Evolutionary conservation across 2,888 invertebrate species (phyloP).

Genomic region (Ophion ventricosus): DNA sequence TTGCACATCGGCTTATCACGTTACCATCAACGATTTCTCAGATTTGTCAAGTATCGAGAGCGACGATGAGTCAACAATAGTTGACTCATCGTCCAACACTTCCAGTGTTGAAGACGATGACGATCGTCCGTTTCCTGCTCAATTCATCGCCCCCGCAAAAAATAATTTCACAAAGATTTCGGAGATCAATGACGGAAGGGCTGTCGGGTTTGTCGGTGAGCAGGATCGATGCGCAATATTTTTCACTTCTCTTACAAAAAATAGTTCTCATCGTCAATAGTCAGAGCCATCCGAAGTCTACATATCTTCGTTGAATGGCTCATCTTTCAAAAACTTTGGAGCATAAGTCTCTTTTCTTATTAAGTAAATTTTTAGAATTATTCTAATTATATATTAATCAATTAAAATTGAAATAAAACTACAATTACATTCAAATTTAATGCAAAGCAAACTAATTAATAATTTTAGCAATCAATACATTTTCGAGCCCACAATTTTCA

Average conservation of each 20-base stretch:
- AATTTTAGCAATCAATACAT: not conserved
- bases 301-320: not conserved
- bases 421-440: too few relatives aligned
- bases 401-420: too few relatives aligned
- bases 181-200: not conserved
- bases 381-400: too few relatives aligned
- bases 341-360: too few relatives aligned
- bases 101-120: not conserved
- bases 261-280: not conserved
- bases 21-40: too few relatives aligned
- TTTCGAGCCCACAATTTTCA: not conserved
- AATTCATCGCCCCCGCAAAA: not conserved
- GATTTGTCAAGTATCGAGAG: too few relatives aligned
- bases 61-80: not conserved
- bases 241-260: not conserved
- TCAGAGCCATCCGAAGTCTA: not conserved
- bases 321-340: not conserved
- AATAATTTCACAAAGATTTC: slow-evolving; percentile 6
- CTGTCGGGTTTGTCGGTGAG: not conserved
- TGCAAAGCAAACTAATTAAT: too few relatives aligned
- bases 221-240: not conserved
- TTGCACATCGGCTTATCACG: too few relatives aligned
- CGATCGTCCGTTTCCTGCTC: not conserved
- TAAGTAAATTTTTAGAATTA: too few relatives aligned
- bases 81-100: too few relatives aligned